Evolutionary conservation across 2,888 invertebrate species (phyloP), one percentile per base, ranked within the genome.

Genomic region (Cordilura impudica): DNA sequence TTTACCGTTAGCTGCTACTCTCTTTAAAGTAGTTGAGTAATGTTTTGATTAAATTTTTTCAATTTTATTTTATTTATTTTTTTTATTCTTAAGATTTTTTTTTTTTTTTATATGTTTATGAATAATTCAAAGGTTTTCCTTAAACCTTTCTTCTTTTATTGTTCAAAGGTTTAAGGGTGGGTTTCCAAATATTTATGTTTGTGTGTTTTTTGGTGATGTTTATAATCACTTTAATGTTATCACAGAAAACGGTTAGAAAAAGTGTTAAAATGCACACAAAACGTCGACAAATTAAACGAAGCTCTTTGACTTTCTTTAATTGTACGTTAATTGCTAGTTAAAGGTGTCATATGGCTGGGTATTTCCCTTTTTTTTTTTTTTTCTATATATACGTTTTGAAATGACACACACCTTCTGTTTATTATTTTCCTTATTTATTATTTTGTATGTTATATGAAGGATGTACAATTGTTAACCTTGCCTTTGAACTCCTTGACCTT

Each of bases 311-410:
- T n/a, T 39, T n/a, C n/a, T 63, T 63, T 63, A 63, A 63, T 63
- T 63, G 63, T 19, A 49, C 31, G 51, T 63, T 71, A 71, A 71
- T 63, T 71, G 54, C 31, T 35, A 53, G 31, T 65, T 65, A 45
- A 45, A 72, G 49, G 47, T 72, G 58, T 78, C 69, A 73, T 78
- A 43, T 73, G 78, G 56, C 58, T 67, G 72, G 51, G 39, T 39
- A 58, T 58, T 73, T 23, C n/a, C 26, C 4, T 26, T 56, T 23
- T 56, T 39, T 49, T 65, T 47, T 7, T 6, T 39, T 35, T 7
- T 12, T 21, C 12, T 4, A 4, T 35, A 2, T 35, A 65, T 26
- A 39, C 31, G 31, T n/a, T 61, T 67, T 35, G 19, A 29, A 47
- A 45, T 49, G 72, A 67, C 72, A 67, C 72, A 67, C 77, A 72